Percentiles rank a stretch among this genome's conserved stretches.
phyloP scores from a whole-genome alignment of 92 coral and sea anemone species.

The Virgularia gustaviana region DNA sequence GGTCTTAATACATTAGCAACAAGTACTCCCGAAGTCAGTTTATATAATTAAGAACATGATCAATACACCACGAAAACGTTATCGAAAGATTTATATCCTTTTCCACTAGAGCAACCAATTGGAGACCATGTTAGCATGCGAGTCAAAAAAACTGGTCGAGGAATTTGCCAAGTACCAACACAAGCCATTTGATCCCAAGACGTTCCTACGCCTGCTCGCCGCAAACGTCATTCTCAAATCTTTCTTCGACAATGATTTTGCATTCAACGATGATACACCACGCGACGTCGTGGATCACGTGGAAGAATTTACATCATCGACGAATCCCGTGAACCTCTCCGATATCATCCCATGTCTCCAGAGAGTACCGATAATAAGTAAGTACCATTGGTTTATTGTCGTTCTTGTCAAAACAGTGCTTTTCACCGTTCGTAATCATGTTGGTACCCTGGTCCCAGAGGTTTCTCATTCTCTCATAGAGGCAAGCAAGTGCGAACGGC shows the following conservation, averaged over 20 bases:
- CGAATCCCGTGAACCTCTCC: constrained; percentile 46
- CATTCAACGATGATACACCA: constrained; percentile 39
- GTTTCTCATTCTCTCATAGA: no score
- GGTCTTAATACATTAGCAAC: no score
- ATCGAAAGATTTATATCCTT: constrained; percentile 16
- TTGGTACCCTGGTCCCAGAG: no score
- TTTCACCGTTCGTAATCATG: no score
- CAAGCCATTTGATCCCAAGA: constrained; percentile 45
- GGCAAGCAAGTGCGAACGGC: no score
- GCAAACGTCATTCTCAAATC: constrained; percentile 48
- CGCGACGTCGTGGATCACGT: constrained; percentile 34
- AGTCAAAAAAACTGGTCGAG: constrained; percentile 33
- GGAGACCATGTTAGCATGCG: constrained; percentile 34
- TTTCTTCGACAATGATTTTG: constrained; percentile 44
- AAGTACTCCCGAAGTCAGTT: no score
- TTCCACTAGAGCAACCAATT: constrained; percentile 23
- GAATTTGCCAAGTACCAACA: constrained; percentile 35
- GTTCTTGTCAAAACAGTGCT: no score
- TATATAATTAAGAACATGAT: no score
- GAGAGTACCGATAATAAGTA: constrained; percentile 38
- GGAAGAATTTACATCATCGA: constrained; percentile 46
- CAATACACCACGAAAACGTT: no score
- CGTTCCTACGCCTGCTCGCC: constrained; percentile 31
- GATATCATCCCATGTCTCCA: constrained; percentile 54
- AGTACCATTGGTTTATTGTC: no score